Evolutionary conservation across 2,797 vertebrate genomes (phyloP).

Genomic region (Chaetophractus vellerosus): DNA sequence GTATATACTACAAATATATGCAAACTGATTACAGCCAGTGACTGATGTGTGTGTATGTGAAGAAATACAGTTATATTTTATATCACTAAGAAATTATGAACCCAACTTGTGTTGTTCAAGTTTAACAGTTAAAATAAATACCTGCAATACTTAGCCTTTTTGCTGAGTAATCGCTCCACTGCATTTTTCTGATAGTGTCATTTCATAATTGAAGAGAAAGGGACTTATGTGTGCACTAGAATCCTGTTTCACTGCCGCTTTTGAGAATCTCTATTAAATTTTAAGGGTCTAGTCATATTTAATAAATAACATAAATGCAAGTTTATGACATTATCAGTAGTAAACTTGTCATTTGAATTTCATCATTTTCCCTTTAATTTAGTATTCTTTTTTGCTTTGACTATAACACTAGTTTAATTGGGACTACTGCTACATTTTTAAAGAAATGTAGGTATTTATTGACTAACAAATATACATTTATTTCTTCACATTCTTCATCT

Average conservation of each 20-base stretch:
- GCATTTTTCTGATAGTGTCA: not conserved
- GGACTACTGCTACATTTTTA: not conserved
- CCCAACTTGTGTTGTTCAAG: not conserved
- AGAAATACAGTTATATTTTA: not conserved
- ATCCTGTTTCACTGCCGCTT: not conserved
- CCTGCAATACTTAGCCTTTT: not conserved
- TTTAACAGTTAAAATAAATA: not conserved
- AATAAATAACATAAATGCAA: not conserved
- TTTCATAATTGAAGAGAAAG: not conserved
- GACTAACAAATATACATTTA: not conserved
- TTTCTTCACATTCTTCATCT: not conserved
- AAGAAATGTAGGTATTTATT: not conserved
- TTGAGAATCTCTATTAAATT: not conserved
- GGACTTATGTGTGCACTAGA: not conserved
- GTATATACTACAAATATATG: not conserved
- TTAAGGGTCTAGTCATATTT: not conserved
- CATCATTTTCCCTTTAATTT: not conserved
- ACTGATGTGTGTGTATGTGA: not conserved
- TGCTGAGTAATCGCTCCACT: not conserved
- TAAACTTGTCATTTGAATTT: conserved; percentile 20
- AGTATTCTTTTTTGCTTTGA: not conserved
- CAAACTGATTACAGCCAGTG: no score
- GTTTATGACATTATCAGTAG: not conserved
- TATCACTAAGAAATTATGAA: not conserved
- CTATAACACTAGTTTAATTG: not conserved